These are phyloP conservation scores for Melinaea menophilus DNA, from an alignment of 2,888 invertebrate genomes.

Conservation along the genomic window DNA sequence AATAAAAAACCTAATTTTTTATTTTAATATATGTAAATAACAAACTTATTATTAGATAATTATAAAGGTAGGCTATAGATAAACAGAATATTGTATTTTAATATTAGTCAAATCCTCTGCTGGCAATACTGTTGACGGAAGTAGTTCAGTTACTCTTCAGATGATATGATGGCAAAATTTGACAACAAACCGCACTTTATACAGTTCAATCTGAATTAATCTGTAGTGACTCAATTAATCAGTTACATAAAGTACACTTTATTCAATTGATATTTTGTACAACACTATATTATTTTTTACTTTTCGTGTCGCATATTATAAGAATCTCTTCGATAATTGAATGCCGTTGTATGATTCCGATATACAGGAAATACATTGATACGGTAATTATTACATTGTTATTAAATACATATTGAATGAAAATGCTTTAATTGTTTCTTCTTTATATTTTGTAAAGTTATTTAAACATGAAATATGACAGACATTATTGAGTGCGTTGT, in stretches of 20 bases:
- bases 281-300: not conserved
- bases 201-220: conserved; percentile 28
- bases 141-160: no score
- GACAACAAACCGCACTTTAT: conserved; percentile 9
- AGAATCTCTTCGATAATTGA: conserved; percentile 2
- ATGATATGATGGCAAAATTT: no score
- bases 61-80: no score
- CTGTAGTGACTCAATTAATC: conserved; percentile 25
- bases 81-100: no score
- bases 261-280: conserved; percentile 7
- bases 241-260: conserved; percentile 18
- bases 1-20: no score
- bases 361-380: not conserved
- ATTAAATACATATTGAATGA: not conserved
- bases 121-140: no score
- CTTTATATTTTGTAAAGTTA: not conserved
- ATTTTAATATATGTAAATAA: no score
- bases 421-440: not conserved
- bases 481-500: no score
- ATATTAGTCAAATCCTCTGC: no score
- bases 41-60: no score
- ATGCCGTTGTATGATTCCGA: conserved; percentile 6
- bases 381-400: conserved; percentile 4
- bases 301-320: conserved; percentile 5
- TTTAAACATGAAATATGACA: no score